These are phyloP conservation scores for Zaprionus gabonicus DNA, from an alignment of 1,140 invertebrate species.

Conservation along the genomic window DNA sequence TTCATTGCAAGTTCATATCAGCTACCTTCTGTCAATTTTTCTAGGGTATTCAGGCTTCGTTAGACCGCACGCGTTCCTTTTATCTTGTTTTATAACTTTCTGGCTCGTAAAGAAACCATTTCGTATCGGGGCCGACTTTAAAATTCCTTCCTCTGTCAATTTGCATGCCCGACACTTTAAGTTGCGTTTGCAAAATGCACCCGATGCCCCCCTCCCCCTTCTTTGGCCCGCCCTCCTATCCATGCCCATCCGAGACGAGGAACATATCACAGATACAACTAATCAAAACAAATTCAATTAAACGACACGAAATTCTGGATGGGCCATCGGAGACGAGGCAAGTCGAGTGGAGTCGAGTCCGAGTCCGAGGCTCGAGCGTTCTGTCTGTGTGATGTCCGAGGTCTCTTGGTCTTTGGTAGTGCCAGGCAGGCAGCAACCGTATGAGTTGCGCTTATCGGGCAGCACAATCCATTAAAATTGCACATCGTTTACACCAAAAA, in stretches of 20 bases:
- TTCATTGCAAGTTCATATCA: not conserved
- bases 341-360: constrained; percentile 10
- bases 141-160: constrained; percentile 46
- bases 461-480: constrained; percentile 84
- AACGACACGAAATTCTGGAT: constrained; percentile 67
- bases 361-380: not conserved
- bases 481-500: constrained; percentile 85
- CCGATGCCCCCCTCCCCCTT: not conserved
- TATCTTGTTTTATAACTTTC: constrained; percentile 9
- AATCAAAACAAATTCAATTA: constrained; percentile 84
- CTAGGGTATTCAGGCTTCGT: not conserved
- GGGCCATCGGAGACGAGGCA: constrained; percentile 6
- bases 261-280: constrained; percentile 52
- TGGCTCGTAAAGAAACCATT: constrained; percentile 18
- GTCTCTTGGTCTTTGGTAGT: constrained; percentile 4
- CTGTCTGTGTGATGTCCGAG: not conserved
- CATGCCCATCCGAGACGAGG: not conserved
- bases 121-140: constrained; percentile 42
- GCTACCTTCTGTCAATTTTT: not conserved
- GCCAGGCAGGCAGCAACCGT: constrained; percentile 5
- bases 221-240: not conserved
- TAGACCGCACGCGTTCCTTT: not conserved
- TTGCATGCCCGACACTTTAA: constrained; percentile 55
- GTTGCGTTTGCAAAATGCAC: constrained; percentile 55
- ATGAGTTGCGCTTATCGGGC: constrained; percentile 74